phyloP scores from a whole-genome alignment of 2,888 invertebrate genomes.

The Pollenia labialis region DNA sequence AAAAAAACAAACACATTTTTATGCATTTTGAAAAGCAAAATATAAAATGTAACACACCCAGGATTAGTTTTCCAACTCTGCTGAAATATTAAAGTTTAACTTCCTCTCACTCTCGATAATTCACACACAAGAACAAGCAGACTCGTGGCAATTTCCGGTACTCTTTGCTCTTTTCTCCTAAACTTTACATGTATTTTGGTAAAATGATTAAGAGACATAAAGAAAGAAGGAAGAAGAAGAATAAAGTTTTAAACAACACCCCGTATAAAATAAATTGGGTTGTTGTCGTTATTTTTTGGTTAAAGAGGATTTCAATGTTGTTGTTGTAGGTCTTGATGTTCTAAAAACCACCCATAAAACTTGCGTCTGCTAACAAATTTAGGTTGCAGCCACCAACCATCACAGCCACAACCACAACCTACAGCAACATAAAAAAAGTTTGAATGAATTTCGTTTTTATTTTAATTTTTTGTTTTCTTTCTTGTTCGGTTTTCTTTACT shows the following conservation, averaged over 20 bases:
- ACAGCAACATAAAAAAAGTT: constrained; percentile 80
- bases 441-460: constrained; percentile 77
- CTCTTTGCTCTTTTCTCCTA: background rate
- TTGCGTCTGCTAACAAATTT: constrained; percentile 61
- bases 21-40: background rate
- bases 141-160: constrained; percentile 38
- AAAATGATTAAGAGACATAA: constrained; percentile 35
- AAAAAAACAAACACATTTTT: background rate
- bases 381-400: constrained; percentile 64
- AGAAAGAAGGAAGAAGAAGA: background rate
- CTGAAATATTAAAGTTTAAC: constrained; percentile 9
- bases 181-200: background rate
- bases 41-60: constrained; percentile 20
- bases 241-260: constrained; percentile 51
- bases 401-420: constrained; percentile 78
- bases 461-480: constrained; percentile 1
- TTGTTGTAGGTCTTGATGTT: constrained; percentile 22
- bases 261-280: constrained; percentile 48
- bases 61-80: constrained; percentile 17
- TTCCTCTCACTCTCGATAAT: constrained; percentile 15
- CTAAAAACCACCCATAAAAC: constrained; percentile 51
- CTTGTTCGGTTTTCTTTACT: background rate
- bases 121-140: constrained; percentile 1
- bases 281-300: background rate
- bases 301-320: constrained; percentile 3